phyloP scores from a whole-genome alignment of 2,113 vertebrate species.

The Elaphurus davidianus region DNA sequence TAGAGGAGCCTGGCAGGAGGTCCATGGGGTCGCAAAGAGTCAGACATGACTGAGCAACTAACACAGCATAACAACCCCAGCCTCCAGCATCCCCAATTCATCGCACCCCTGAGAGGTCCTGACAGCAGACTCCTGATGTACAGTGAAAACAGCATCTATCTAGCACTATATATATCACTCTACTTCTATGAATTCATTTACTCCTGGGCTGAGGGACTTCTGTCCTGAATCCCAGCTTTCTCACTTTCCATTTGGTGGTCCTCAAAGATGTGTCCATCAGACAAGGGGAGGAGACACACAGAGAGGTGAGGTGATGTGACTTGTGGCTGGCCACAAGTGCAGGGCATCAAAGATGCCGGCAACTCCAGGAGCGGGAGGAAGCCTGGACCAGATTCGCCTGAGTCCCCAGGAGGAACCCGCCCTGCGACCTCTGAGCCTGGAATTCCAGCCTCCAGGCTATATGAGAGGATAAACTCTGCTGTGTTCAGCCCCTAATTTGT shows the following conservation, averaged over 20 bases:
- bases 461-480: neutral
- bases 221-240: neutral
- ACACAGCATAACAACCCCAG: neutral
- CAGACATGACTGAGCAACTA: neutral
- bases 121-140: neutral
- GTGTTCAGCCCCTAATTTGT: neutral
- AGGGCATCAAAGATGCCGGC: rapidly evolving
- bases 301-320: neutral
- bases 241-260: no score
- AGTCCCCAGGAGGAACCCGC: neutral
- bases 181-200: neutral
- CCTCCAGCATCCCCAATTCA: neutral
- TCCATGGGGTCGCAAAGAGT: neutral
- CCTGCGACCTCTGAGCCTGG: neutral
- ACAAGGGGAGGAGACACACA: neutral
- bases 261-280: neutral
- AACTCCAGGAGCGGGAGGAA: neutral
- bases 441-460: neutral
- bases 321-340: neutral
- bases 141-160: neutral
- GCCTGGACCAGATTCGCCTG: neutral
- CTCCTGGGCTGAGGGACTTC: neutral
- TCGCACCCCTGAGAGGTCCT: neutral
- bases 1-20: neutral
- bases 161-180: rapidly evolving